A percentile compares a stretch with the other conserved stretches of the same genome.
phyloP scores from a whole-genome alignment of 2,888 invertebrate species.

The Polietes domitor region DNA sequence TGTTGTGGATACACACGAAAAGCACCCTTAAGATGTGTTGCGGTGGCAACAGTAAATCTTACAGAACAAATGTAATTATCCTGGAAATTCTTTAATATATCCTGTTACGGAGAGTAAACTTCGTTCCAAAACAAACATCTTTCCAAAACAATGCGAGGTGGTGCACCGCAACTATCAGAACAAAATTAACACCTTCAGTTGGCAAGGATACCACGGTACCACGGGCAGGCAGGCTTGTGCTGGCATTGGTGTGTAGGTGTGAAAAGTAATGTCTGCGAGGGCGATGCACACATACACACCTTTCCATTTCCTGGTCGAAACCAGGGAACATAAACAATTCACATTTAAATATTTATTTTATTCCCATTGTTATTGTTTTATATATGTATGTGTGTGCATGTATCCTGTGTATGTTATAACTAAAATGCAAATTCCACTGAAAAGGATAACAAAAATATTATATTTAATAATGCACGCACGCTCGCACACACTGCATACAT shows the following conservation, averaged over 20 bases:
- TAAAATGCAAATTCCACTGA: conserved; percentile 44
- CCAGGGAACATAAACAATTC: neutral
- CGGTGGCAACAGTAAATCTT: conserved; percentile 21
- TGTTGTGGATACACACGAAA: conserved; percentile 10
- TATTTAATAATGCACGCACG: conserved; percentile 34
- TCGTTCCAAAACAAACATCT: neutral
- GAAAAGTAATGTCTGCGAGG: conserved; percentile 4
- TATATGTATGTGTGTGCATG: neutral
- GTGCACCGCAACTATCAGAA: conserved; percentile 43
- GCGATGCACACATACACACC: conserved; percentile 9
- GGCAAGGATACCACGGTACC: conserved; percentile 13
- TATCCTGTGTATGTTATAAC: conserved; percentile 26
- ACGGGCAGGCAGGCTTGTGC: neutral
- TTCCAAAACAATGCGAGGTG: neutral
- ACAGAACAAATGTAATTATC: neutral
- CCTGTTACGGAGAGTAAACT: neutral
- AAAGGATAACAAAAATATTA: conserved; percentile 47
- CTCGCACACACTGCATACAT: neutral
- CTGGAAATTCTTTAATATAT: conserved; percentile 8
- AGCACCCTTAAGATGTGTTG: neutral
- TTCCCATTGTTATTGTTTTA: conserved; percentile 35
- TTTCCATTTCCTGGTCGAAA: neutral
- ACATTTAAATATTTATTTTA: conserved; percentile 42
- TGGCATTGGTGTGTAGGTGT: conserved; percentile 21
- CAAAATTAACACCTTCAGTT: conserved; percentile 47